Percentiles rank a stretch among this genome's conserved stretches.
Evolutionary conservation across 2,888 invertebrate species (phyloP).

Genomic region (Neoascia interrupta): DNA sequence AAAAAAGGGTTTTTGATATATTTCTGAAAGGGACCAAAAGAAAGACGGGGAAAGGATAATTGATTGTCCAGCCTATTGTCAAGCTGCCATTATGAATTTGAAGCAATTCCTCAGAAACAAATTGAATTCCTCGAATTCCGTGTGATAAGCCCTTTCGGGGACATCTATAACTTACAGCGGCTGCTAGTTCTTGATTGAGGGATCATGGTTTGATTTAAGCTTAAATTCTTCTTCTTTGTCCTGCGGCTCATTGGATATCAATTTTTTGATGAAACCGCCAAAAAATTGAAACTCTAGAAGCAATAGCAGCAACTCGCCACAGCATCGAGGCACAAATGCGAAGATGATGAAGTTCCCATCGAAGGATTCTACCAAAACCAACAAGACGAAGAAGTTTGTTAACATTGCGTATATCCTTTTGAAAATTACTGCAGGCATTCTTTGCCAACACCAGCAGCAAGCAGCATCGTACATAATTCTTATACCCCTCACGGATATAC

Average conservation of each 20-base stretch:
- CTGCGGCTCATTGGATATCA: constrained; percentile 50
- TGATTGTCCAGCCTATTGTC: constrained; percentile 28
- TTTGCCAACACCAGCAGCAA: constrained; percentile 40
- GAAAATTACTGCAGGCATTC: constrained; percentile 63
- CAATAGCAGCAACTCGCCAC: constrained; percentile 13
- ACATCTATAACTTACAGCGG: too few relatives aligned
- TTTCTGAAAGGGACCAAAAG: neutral
- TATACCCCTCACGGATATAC: constrained; percentile 1
- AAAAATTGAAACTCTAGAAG: too few relatives aligned
- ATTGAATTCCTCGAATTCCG: constrained; percentile 19
- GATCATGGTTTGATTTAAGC: too few relatives aligned
- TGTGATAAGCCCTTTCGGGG: neutral
- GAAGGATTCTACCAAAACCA: constrained; percentile 18
- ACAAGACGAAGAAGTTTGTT: constrained; percentile 25
- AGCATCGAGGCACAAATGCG: constrained; percentile 29
- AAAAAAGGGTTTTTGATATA: neutral
- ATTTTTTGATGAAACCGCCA: constrained; percentile 53
- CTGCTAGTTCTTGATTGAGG: constrained; percentile 13
- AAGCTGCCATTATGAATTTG: constrained; percentile 12
- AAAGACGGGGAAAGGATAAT: constrained; percentile 19
- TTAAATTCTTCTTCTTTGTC: constrained; percentile 9
- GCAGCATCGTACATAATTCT: constrained; percentile 40
- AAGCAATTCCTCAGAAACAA: too few relatives aligned
- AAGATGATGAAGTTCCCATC: constrained; percentile 23
- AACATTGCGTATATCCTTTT: constrained; percentile 54